Base-by-base conservation (phyloP, 2,888 invertebrate genomes). In the Cataglyphis rosenhaueri region DNA sequence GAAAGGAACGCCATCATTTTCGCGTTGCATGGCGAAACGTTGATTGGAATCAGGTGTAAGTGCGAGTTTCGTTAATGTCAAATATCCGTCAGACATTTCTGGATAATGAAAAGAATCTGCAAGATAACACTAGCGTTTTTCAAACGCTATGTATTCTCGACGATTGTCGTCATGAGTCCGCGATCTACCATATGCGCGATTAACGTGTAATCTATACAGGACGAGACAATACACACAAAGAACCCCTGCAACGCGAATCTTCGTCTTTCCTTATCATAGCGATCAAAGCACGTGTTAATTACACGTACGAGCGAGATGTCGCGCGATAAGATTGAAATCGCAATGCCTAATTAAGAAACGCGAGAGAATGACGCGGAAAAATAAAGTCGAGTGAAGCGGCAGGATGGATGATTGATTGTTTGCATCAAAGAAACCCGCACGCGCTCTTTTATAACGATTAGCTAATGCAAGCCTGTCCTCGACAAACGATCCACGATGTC, bases 321-420 rank as follows among this genome's bases (percentile, higher is more conserved):
- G 25, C 44, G 52, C 52, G 57, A 41, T 29, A n/a, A n/a, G 15
- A 15, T 25, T 21, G 38, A 38, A 55, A 59, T 35, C 78, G 25
- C 55, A 57, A 66, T 78, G 57, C 59, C 32, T 70, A 59, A 78
- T 78, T 78, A 78, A 78, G 71, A 59, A 78, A 78, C 78, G 59
- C 35, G 70, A 44, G 35, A 8, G 35, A 35, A 32, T 32, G 41
- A 48, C 44, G 12, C 12, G 18, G 55, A 44, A 78, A 78, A 59
- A 32, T 44, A 9, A 68, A 57, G 35, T 70, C 59, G 32, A 68
- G 32, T 21, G 44, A 78, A 70, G 35, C 32, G 78, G 18, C 57
- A 32, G 78, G 44, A 65, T 66, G 66, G 38, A 76, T 76, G 76
- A 76, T 65, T 55, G 66, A 76, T 76, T 66, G 66, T 76, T 41